Conservation (phyloP, 1,140 invertebrate genomes). For the Lysiphlebus fabarum region DNA sequence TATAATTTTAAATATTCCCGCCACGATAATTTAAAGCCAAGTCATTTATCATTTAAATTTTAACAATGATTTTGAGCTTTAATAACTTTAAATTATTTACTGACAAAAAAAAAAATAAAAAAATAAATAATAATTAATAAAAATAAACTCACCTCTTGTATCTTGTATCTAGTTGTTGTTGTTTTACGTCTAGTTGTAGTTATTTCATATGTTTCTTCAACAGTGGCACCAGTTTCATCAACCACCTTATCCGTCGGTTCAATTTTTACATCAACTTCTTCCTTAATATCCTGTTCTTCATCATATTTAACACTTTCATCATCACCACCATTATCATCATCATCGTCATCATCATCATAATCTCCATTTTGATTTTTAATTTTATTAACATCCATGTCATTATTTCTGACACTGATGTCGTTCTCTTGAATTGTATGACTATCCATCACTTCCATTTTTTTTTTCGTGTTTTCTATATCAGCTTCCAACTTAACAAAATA, state of each 20-base stretch:
- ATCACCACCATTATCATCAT: conserved; percentile 11
- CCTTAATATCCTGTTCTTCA: conserved; percentile 17
- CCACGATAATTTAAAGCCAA: background rate
- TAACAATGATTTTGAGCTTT: background rate
- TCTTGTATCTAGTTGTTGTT: conserved; percentile 63
- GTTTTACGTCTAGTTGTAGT: conserved; percentile 62
- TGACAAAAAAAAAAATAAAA: conserved; percentile 4
- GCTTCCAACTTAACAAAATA: background rate
- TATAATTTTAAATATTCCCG: background rate
- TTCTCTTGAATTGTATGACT: conserved; percentile 7
- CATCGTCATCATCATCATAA: conserved; percentile 3
- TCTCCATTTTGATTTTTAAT: background rate
- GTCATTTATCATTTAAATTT: background rate
- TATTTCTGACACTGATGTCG: conserved; percentile 8
- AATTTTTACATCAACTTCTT: conserved; percentile 22
- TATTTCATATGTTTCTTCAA: conserved; percentile 59
- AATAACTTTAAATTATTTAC: background rate
- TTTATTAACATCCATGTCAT: conserved; percentile 6
- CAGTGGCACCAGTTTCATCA: conserved; percentile 38
- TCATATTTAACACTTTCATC: conserved; percentile 7
- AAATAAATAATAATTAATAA: no score
- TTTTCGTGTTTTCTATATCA: background rate
- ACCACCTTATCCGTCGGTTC: conserved; percentile 38
- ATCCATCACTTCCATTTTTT: conserved; percentile 20
- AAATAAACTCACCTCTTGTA: conserved; percentile 61